Evolutionary conservation across 2,797 vertebrate species (phyloP), one percentile per base, ranked within the genome.

Genomic region (Molossus molossus): DNA sequence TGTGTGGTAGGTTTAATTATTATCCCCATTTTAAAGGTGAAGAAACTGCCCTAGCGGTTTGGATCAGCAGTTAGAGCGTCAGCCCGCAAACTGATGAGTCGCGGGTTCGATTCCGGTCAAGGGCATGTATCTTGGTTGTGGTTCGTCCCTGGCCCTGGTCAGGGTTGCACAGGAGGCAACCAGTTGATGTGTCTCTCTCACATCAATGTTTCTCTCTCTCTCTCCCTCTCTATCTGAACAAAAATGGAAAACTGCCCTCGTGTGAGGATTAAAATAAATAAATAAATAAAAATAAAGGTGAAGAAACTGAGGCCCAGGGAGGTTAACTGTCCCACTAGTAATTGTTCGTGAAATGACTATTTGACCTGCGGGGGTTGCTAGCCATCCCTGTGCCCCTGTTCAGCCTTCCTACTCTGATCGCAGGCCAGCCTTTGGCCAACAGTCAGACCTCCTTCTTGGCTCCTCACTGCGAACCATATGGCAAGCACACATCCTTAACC

Each of bases 391-490:
- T 1, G 33, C 55, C 20, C 72, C 45, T 20, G 0, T 27, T 58
- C 37, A 10, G 73, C 40, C 60, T 48, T 13, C 0, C 15, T 58
- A 5, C 9, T 45, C 88, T 50, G 29, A 65, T 3, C 2, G 40
- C 60, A 67, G 58, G 29, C 60, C 12, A 15, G 25, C 82, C 82
- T 75, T 9, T 48, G 37, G 80, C 53, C n/a, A 1, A 48, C 23
- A 9, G 9, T 25, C 45, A 4, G 33, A 1, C 67, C 0, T 45
- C 65, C 33, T 50, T 25, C n/a, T 60, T 37, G 29, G 3, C 1
- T 7, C 27, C 80, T 23, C 76, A 0, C 57, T 3, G 23, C 55
- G 17, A 15, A 3, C 53, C 70, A 0, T 8, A 3, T 0, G 12
- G 14, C 23, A 13, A 45, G 9, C 58, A 1, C 8, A 4, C 9